A percentile compares a stretch with the other conserved stretches of the same genome.
Conservation (phyloP, 2,797 vertebrate species). For the Cynodonichthys magdalenae region DNA sequence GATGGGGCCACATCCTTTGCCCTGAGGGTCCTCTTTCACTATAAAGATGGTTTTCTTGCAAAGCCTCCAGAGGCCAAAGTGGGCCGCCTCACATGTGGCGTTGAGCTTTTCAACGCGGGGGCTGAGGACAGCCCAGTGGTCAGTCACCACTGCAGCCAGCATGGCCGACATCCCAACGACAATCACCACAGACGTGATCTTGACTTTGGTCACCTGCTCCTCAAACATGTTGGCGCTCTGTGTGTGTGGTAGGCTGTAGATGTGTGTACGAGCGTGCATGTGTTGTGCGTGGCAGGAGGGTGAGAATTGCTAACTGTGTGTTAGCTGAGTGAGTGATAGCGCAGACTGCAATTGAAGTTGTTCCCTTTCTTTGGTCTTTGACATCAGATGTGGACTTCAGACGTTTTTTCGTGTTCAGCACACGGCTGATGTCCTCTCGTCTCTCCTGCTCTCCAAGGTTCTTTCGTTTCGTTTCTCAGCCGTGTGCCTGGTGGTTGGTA, state of each 20-base stretch:
- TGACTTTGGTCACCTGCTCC: conserved; percentile 87
- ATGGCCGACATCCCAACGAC: conserved; percentile 88
- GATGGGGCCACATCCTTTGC: conserved; percentile 85
- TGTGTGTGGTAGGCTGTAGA: not conserved
- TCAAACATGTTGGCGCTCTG: conserved; percentile 79
- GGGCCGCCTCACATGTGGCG: conserved; percentile 89
- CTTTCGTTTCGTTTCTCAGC: conserved; percentile 69
- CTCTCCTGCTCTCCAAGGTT: conserved; percentile 62
- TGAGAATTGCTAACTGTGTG: conserved; percentile 11
- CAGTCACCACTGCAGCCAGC: conserved; percentile 88
- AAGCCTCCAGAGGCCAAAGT: conserved; percentile 95
- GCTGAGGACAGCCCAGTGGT: conserved; percentile 96
- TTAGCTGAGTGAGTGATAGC: conserved; percentile 4
- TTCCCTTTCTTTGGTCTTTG: conserved; percentile 17
- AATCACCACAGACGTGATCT: conserved; percentile 86
- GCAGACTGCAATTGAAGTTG: conserved; percentile 19
- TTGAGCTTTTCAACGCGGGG: conserved; percentile 85
- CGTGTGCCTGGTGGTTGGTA: conserved; percentile 64
- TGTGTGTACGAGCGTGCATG: not conserved
- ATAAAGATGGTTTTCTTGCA: conserved; percentile 89
- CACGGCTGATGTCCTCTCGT: conserved; percentile 51
- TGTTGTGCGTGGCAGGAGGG: conserved; percentile 2
- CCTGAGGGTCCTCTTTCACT: conserved; percentile 73
- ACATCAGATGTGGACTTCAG: conserved; percentile 34
- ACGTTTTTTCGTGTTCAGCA: conserved; percentile 35